Evolutionary conservation across 2,888 invertebrate species (phyloP), one percentile per base, ranked within the genome.

Genomic region (Lasioglossum zephyrum): DNA sequence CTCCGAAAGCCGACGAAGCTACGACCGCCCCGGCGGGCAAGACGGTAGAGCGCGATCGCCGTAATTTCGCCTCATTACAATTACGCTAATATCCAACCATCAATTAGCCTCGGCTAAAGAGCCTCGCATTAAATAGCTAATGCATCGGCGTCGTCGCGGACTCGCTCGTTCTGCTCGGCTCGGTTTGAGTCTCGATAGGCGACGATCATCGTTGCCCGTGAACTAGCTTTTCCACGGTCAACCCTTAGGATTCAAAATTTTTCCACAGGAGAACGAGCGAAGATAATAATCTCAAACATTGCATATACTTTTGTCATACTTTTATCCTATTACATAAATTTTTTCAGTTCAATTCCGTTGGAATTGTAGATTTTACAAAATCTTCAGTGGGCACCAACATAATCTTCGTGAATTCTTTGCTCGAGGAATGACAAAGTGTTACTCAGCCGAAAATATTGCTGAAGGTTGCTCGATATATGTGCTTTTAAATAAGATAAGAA

Each of bases 61-160:
- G 91, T 93, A 93, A 93, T 93, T 95, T 93, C 92, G 91, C 92
- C 93, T 94, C 93, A 94, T 95, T 94, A 94, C 93, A 94, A 95
- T 95, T 94, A 94, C 92, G 92, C 92, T 95, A 94, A 95, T 95
- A 93, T 92, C 92, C 92, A 86, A 92, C 86, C 92, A 94, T 95
- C 93, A 95, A 95, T 95, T 95, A 94, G 91, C 91, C 88, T 73
- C 89, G 92, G 92, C 92, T 93, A 94, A 95, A 93, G 93, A 93
- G 93, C 87, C 90, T 92, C 92, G 91, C 93, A 94, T 94, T 94
- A 93, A 94, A 93, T 92, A 93, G 93, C 92, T 94, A 94, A 94
- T 94, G 93, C 92, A 92, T 91, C 87, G 85, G 63, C 92, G 92
- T 93, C 93, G 91, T 93, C 92, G 91, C 91, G 89, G 90, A 85